Conservation (phyloP, 2,888 invertebrate species). For the Diaprepes abbreviatus region DNA sequence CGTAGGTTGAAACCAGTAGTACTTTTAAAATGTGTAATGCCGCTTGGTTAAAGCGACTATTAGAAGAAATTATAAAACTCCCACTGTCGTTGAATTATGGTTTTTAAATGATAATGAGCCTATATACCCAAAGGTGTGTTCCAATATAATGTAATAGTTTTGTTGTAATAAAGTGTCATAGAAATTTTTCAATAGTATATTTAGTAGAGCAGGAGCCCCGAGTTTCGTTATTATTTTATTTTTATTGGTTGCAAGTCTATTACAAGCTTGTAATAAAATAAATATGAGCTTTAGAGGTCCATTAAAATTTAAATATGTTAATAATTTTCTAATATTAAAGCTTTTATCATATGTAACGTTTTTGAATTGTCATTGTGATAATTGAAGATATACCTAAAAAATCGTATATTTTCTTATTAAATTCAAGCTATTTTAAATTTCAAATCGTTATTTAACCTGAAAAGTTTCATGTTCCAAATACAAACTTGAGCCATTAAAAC, state of each 20-base stretch:
- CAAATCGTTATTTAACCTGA: too few relatives aligned
- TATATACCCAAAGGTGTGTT: slow-evolving; percentile 41
- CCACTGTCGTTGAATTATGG: slow-evolving; percentile 48
- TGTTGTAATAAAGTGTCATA: slow-evolving; percentile 46
- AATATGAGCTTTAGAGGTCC: not conserved
- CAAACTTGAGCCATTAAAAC: too few relatives aligned
- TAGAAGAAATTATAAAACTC: slow-evolving; percentile 49
- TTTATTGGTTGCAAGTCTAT: not conserved
- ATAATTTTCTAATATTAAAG: not conserved
- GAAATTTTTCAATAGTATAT: slow-evolving; percentile 27
- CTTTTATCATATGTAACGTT: too few relatives aligned
- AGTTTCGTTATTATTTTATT: not conserved
- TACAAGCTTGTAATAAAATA: not conserved
- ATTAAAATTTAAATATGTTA: not conserved
- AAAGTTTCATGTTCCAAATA: too few relatives aligned
- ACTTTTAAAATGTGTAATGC: slow-evolving; percentile 25
- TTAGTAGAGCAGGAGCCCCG: slow-evolving; percentile 23
- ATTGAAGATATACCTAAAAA: too few relatives aligned
- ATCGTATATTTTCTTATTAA: too few relatives aligned
- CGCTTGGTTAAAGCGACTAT: slow-evolving; percentile 36
- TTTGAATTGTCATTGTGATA: too few relatives aligned
- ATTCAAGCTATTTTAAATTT: too few relatives aligned
- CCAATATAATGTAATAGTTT: slow-evolving; percentile 35
- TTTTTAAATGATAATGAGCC: slow-evolving; percentile 47
- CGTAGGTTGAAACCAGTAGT: slow-evolving; percentile 29